phyloP scores from a whole-genome alignment of 2,888 invertebrate genomes.

The Eledona agricola region DNA sequence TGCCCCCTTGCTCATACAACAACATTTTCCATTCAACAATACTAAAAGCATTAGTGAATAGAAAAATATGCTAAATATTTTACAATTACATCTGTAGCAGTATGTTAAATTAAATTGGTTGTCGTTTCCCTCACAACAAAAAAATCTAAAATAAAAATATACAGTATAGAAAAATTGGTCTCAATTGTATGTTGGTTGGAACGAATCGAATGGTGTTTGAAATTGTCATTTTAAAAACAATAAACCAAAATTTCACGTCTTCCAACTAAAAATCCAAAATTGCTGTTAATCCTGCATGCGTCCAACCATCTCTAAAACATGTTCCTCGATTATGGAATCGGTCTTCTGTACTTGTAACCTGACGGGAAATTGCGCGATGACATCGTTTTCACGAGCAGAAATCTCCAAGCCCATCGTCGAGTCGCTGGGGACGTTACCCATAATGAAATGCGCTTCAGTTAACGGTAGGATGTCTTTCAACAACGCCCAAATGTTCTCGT shows the following conservation, averaged over 20 bases:
- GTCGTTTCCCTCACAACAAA: conserved; percentile 16
- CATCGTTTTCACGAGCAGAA: conserved; percentile 52
- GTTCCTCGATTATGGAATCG: conserved; percentile 48
- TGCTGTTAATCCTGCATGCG: conserved; percentile 11
- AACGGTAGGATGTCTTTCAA: conserved; percentile 70
- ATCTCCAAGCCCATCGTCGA: conserved; percentile 61
- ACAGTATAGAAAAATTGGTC: conserved; percentile 20
- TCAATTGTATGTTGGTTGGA: no score
- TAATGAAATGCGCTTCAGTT: conserved; percentile 67
- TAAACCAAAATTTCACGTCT: no score
- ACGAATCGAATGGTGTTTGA: no score
- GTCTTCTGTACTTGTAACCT: conserved; percentile 46
- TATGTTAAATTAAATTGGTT: conserved; percentile 4
- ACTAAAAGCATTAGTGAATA: conserved; percentile 19
- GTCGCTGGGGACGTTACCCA: conserved; percentile 62
- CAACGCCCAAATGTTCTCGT: conserved; percentile 68
- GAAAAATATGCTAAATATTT: conserved; percentile 40
- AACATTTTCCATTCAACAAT: conserved; percentile 35
- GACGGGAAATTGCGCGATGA: conserved; percentile 52
- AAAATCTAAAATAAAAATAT: conserved; percentile 33
- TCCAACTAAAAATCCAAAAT: no score
- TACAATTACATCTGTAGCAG: conserved; percentile 47
- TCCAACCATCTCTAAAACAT: conserved; percentile 52
- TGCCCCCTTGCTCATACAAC: conserved; percentile 61
- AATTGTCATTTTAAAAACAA: no score